A percentile compares a stretch with the other conserved stretches of the same genome.
These are phyloP conservation scores for Leptogaster cylindrica DNA, from an alignment of 2,888 invertebrate species.

Conservation along the genomic window DNA sequence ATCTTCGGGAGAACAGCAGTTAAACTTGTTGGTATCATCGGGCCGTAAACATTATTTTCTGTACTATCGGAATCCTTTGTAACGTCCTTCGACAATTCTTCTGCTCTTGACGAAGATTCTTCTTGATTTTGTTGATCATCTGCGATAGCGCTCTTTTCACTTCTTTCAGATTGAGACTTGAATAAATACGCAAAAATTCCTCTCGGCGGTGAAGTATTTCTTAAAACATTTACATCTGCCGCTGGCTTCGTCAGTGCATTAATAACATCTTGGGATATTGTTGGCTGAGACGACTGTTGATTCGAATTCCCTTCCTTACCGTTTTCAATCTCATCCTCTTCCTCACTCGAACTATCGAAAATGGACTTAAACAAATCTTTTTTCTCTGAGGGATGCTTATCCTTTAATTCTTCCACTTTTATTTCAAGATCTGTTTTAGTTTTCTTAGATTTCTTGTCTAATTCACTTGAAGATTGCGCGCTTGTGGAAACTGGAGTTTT, in stretches of 20 bases:
- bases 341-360: slow-evolving; percentile 81
- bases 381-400: slow-evolving; percentile 65
- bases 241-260: slow-evolving; percentile 55
- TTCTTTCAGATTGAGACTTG: slow-evolving; percentile 44
- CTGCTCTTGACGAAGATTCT: slow-evolving; percentile 11
- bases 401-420: slow-evolving; percentile 53
- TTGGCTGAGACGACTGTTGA: slow-evolving; percentile 47
- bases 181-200: slow-evolving; percentile 68
- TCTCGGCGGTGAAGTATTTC: slow-evolving; percentile 73
- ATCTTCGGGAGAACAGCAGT: no score
- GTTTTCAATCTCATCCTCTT: slow-evolving; percentile 62
- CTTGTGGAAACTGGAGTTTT: not conserved
- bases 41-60: not conserved
- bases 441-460: slow-evolving; percentile 30
- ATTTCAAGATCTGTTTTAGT: slow-evolving; percentile 56
- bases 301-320: slow-evolving; percentile 53
- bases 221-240: slow-evolving; percentile 65
- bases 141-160: slow-evolving; percentile 49
- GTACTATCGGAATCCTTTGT: no score
- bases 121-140: slow-evolving; percentile 4
- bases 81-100: slow-evolving; percentile 36
- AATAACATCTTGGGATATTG: slow-evolving; percentile 51
- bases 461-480: not conserved
- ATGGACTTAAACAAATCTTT: slow-evolving; percentile 88
- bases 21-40: no score